phyloP scores from a whole-genome alignment of 1,140 invertebrate genomes.

The Conus ventricosus region DNA sequence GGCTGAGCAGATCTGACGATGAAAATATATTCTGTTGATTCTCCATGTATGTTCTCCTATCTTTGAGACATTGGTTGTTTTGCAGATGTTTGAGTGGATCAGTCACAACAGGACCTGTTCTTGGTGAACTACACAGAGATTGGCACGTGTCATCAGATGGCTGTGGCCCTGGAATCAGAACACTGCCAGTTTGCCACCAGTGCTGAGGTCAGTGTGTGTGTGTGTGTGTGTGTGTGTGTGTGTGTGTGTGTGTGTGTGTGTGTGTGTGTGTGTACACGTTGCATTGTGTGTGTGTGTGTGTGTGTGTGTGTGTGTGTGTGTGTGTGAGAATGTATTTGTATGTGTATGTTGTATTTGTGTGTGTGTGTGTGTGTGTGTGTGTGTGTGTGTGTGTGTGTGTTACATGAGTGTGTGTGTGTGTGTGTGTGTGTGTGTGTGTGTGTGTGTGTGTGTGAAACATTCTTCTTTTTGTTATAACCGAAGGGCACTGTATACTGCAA shows the following conservation, averaged over 20 bases:
- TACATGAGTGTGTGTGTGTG: no score
- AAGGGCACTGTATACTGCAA: no score
- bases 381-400: no score
- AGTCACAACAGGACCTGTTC: constrained; percentile 96
- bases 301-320: not conserved
- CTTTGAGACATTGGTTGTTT: not conserved
- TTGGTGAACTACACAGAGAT: constrained; percentile 97
- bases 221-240: not conserved
- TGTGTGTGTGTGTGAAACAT: no score
- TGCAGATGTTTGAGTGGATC: constrained; percentile 97
- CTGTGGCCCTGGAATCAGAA: constrained; percentile 95
- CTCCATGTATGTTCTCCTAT: no score
- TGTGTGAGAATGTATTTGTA: constrained; percentile 14
- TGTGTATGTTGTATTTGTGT: not conserved
- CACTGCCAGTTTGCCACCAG: constrained; percentile 96
- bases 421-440: no score
- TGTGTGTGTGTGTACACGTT: not conserved
- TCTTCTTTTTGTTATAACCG: no score
- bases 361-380: not conserved
- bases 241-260: not conserved
- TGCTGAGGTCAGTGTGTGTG: constrained; percentile 82
- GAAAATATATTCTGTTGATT: no score
- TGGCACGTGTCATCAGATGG: constrained; percentile 92
- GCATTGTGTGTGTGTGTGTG: not conserved
- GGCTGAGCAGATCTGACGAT: no score